Conservation (phyloP, 2,888 invertebrate species). For the Hermaeophaga mercurialis region DNA sequence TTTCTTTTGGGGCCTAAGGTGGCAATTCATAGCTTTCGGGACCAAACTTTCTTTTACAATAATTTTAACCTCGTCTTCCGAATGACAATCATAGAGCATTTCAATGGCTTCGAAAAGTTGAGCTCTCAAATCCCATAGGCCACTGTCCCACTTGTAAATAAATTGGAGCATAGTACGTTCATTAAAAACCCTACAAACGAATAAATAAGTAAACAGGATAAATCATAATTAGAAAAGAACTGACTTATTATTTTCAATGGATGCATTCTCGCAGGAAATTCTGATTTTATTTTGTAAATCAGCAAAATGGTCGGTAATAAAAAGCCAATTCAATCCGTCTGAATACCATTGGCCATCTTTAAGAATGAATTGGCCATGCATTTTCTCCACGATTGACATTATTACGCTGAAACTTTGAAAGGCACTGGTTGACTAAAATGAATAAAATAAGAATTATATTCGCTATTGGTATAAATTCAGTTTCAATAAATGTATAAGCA, state of each 20-base stretch:
- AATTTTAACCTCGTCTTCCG: slow-evolving; percentile 22
- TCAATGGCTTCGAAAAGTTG: slow-evolving; percentile 45
- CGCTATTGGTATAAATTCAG: too few species aligned
- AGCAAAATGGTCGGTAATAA: slow-evolving; percentile 41
- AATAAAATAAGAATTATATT: too few species aligned
- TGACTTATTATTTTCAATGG: slow-evolving; percentile 40
- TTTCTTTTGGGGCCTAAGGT: slow-evolving; percentile 57
- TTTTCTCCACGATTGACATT: slow-evolving; percentile 27
- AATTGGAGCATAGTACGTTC: slow-evolving; percentile 41
- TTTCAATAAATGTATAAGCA: too few species aligned
- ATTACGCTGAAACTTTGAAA: slow-evolving; percentile 32
- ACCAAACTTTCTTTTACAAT: slow-evolving; percentile 50
- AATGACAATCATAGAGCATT: slow-evolving; percentile 39
- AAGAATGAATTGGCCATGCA: slow-evolving; percentile 43
- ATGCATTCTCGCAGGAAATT: slow-evolving; percentile 38
- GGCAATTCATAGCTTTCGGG: slow-evolving; percentile 62
- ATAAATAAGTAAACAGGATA: neutral
- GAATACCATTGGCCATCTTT: slow-evolving; percentile 56
- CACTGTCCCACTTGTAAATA: slow-evolving; percentile 49
- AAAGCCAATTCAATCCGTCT: slow-evolving; percentile 52
- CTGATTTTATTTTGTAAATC: slow-evolving; percentile 48
- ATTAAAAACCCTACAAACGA: slow-evolving; percentile 24
- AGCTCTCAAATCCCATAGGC: slow-evolving; percentile 49
- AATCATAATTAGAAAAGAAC: too few species aligned
- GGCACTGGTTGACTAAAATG: slow-evolving; percentile 37